phyloP scores from a whole-genome alignment of 2,113 vertebrate species.

The Pogonocichla stellata region DNA sequence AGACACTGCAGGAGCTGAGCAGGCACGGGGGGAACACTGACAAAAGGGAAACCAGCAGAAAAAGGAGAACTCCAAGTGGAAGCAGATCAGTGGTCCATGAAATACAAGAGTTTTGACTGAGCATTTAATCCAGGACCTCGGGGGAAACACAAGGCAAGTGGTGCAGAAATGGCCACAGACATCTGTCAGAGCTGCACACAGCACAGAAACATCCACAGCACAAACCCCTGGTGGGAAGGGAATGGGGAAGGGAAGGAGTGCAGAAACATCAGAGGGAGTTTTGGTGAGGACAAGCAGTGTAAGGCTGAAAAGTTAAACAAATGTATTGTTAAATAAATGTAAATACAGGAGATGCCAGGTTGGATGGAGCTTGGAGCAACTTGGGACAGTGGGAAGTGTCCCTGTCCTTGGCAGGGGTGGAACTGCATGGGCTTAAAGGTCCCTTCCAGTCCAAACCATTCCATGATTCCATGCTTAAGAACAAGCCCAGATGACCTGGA shows the following conservation, averaged over 20 bases:
- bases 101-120: background rate
- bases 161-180: background rate
- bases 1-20: rapidly evolving
- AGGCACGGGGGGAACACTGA: rapidly evolving
- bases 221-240: background rate
- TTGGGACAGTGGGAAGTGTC: background rate
- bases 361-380: rapidly evolving
- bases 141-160: constrained; percentile 22
- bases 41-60: background rate
- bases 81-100: background rate
- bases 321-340: background rate
- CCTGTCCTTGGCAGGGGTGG: background rate
- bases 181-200: background rate
- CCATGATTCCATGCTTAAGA: background rate
- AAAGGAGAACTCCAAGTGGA: background rate
- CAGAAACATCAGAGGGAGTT: background rate
- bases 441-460: background rate
- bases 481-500: background rate
- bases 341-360: rapidly evolving
- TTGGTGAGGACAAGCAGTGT: rapidly evolving
- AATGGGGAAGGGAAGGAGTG: rapidly evolving
- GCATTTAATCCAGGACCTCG: background rate
- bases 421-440: background rate
- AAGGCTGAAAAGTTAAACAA: background rate
- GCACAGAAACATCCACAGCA: background rate